Percentiles rank a stretch among this genome's conserved stretches.
phyloP scores from a whole-genome alignment of 2,888 invertebrate genomes.

The Drosophila eohydei region DNA sequence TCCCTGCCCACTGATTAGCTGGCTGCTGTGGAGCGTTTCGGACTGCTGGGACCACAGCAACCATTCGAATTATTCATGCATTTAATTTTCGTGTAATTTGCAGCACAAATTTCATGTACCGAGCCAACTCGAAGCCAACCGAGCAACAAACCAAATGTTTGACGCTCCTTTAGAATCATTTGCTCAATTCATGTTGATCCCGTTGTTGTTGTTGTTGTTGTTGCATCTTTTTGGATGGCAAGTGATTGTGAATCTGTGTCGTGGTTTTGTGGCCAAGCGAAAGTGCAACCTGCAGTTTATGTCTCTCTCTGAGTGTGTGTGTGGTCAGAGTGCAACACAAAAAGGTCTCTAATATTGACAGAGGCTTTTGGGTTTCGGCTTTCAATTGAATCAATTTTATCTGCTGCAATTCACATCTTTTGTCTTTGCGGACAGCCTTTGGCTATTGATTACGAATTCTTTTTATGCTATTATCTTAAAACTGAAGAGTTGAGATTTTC shows the following conservation, averaged over 20 bases:
- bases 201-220: slow-evolving; percentile 17
- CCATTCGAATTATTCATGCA: slow-evolving; percentile 80
- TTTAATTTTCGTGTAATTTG: slow-evolving; percentile 80
- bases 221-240: slow-evolving; percentile 30
- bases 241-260: slow-evolving; percentile 53
- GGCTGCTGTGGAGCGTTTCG: slow-evolving; percentile 42
- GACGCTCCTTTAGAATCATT: slow-evolving; percentile 69
- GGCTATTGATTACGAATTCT: not conserved
- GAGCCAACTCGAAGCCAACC: slow-evolving; percentile 53
- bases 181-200: slow-evolving; percentile 32
- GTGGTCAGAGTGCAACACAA: slow-evolving; percentile 31
- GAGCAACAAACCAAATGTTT: slow-evolving; percentile 69
- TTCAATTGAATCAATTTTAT: slow-evolving; percentile 15
- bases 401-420: not conserved
- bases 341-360: slow-evolving; percentile 32
- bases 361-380: slow-evolving; percentile 20
- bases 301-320: not conserved
- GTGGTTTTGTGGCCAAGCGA: slow-evolving; percentile 63
- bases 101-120: slow-evolving; percentile 72
- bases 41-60: slow-evolving; percentile 75
- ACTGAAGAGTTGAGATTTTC: not conserved
- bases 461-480: not conserved
- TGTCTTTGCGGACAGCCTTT: not conserved
- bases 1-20: slow-evolving; percentile 63
- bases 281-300: slow-evolving; percentile 52